Evolutionary conservation across 1,140 invertebrate species (phyloP), one percentile per base, ranked within the genome.

Genomic region (Babylonia areolata): DNA sequence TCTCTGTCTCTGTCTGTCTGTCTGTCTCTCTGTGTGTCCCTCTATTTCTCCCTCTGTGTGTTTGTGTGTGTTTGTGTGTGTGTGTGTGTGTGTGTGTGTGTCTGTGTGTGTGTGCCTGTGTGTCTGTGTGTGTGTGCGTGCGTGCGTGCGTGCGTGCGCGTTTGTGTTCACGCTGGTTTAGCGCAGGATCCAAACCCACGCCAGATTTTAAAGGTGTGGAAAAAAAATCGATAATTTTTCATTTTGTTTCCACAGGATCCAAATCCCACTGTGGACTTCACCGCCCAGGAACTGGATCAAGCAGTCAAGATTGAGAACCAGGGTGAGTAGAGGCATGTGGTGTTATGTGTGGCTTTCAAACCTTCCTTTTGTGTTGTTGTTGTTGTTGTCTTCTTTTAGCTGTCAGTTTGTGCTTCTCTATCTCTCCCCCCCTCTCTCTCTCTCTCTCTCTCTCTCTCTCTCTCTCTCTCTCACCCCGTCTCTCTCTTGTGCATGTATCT

Each of bases 281-380:
- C 20, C 15, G 1, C 73, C 3, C 73, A 77, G 23, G 73, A 77
- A 3, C 33, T 37, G 35, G 37, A 77, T 15, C 73, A 39, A 5
- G 39, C 35, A 3, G 17, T 77, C 17, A 77, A 77, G 73, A 77
- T 77, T 77, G 73, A 77, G 73, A 77, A 77, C 73, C 73, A 77
- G 73, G 73, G 73, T 77, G 39, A 77, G 73, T 77, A 40, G 9
- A 3, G 20, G 23, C 3, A 20, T 39, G 9, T 73, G n/a, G n/a
- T n/a, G n/a, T n/a, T n/a, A n/a, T n/a, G n/a, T n/a, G n/a, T n/a
- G n/a, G n/a, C n/a, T n/a, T n/a, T n/a, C n/a, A n/a, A n/a, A n/a
- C n/a, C n/a, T n/a, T n/a, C n/a, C n/a, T n/a, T n/a, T n/a, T n/a
- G n/a, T n/a, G n/a, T n/a, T n/a, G n/a, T 73, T 73, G 9, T 15